These are phyloP conservation scores for Chlorops oryzae DNA, from an alignment of 1,140 invertebrate species.

Conservation along the genomic window DNA sequence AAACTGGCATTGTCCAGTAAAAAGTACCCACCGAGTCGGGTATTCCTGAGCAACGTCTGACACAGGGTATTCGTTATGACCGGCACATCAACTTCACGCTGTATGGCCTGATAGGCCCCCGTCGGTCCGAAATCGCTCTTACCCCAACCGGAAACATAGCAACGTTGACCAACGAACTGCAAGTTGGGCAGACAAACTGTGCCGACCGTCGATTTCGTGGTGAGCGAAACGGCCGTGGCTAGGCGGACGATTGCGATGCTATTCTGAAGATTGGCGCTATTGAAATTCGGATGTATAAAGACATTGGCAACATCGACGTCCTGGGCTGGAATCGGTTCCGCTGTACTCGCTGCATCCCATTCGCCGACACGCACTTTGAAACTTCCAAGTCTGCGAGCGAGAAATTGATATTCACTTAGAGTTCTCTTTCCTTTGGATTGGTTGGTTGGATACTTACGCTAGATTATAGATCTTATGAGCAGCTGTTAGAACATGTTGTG, in stretches of 20 bases:
- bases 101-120: conserved; percentile 60
- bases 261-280: conserved; percentile 59
- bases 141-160: conserved; percentile 76
- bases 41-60: conserved; percentile 56
- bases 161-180: conserved; percentile 57
- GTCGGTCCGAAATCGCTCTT: conserved; percentile 64
- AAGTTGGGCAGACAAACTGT: conserved; percentile 62
- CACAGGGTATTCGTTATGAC: conserved; percentile 58
- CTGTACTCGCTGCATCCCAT: conserved; percentile 58
- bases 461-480: conserved; percentile 60
- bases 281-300: conserved; percentile 60
- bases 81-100: conserved; percentile 66
- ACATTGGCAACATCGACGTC: conserved; percentile 55
- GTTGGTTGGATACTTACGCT: conserved; percentile 51
- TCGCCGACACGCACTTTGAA: conserved; percentile 63
- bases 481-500: conserved; percentile 60
- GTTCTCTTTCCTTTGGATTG: background rate
- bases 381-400: conserved; percentile 15
- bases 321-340: conserved; percentile 56
- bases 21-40: conserved; percentile 60
- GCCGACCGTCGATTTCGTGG: conserved; percentile 60
- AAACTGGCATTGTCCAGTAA: conserved; percentile 60
- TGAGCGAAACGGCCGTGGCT: conserved; percentile 53
- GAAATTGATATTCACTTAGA: background rate
- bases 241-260: conserved; percentile 64